Evolutionary conservation across 2,888 invertebrate genomes (phyloP).

Genomic region (Hemaris fuciformis): DNA sequence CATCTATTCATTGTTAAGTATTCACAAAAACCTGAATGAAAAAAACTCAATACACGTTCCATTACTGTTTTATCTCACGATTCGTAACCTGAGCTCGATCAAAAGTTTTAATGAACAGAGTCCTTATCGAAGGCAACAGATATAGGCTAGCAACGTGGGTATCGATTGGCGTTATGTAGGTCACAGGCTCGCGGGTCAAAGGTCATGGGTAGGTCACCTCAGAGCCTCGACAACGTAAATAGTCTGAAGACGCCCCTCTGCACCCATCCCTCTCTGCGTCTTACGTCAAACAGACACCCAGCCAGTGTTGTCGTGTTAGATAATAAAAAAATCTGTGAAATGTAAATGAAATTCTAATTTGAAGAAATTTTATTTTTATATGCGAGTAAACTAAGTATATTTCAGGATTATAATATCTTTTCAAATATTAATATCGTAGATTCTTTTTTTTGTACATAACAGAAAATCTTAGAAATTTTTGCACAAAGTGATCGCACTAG

Average conservation of each 20-base stretch:
- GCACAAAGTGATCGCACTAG: too few relatives aligned
- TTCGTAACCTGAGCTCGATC: conserved; percentile 36
- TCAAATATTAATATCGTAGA: too few relatives aligned
- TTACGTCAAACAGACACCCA: conserved; percentile 41
- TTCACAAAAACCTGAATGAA: background rate
- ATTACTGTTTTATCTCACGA: conserved; percentile 36
- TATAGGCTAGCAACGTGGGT: conserved; percentile 45
- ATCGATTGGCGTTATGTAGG: conserved; percentile 76
- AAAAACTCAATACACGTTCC: conserved; percentile 27
- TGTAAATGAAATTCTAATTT: background rate
- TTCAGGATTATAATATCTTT: too few relatives aligned
- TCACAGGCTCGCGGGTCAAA: conserved; percentile 81
- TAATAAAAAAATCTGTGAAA: background rate
- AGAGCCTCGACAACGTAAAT: conserved; percentile 59
- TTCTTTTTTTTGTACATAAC: too few relatives aligned
- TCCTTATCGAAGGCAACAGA: conserved; percentile 44
- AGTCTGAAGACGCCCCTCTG: conserved; percentile 47
- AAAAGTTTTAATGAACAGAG: conserved; percentile 49
- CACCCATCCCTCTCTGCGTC: conserved; percentile 30
- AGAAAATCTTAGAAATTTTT: too few relatives aligned
- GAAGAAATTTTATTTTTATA: too few relatives aligned
- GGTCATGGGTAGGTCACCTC: conserved; percentile 77
- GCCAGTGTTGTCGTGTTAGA: conserved; percentile 12
- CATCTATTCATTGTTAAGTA: background rate
- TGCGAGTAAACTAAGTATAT: too few relatives aligned